Evolutionary conservation across 2,888 invertebrate species (phyloP), one percentile per base, ranked within the genome.

Genomic region (Sarcophaga carnaria): DNA sequence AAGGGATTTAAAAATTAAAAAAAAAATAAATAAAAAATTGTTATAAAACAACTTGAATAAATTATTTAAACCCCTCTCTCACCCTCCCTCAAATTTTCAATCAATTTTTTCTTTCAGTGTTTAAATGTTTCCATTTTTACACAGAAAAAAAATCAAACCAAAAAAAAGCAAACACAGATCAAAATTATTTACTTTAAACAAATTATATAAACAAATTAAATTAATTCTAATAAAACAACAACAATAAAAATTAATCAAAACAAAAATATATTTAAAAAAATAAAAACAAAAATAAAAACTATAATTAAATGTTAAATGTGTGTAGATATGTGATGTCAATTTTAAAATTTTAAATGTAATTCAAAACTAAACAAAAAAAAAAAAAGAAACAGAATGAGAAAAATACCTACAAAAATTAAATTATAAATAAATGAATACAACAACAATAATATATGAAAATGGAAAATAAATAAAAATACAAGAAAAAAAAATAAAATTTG

Each of bases 321-420:
- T 84, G 84, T 87, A 87, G 87, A 82, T 87, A 87, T 87, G 87
- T 87, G 84, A 87, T 87, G 87, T 87, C 87, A 87, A 87, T 84
- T 85, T 85, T 85, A 78, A 87, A 83, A 83, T 78, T 81, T 88
- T 88, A 84, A 86, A 86, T 88, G 86, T 88, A 88, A 86, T 83
- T 86, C 76, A 62, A 77, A 85, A 60, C 81, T 70, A 83, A 78
- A 49, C 71, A 81, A 14, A 60, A 80, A 54, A 60, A 80, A 54
- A 70, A 22, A 75, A 60, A 27, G 45, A 67, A 80, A 69, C 70
- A 54, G 54, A 75, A 14, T 49, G 14, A 14, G 5, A 14, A 54
- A 17, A 54, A 54, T 54, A 14, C 4, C 12, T 54, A 54, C 17
- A 14, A 54, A 54, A 54, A 54, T 14, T 14, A 14, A 54, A 54